Evolutionary conservation across 2,797 vertebrate species (phyloP).

Genomic region (Tragelaphus oryx): DNA sequence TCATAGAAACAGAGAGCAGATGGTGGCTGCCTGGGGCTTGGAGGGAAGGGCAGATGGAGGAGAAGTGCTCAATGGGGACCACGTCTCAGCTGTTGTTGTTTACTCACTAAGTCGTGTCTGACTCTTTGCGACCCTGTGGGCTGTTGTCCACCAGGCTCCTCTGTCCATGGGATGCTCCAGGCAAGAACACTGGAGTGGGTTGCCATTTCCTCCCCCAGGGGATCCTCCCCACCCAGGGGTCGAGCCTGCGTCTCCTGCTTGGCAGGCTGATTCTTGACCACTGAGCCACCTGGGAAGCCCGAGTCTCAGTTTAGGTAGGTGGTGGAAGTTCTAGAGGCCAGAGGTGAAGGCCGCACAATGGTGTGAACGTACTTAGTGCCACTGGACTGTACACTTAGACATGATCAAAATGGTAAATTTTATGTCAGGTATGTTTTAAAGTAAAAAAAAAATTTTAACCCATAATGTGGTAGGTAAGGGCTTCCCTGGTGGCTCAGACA

Average conservation of each 20-base stretch:
- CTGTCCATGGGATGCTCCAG: not conserved
- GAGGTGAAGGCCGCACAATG: accelerated
- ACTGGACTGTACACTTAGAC: not conserved
- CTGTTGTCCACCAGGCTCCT: not conserved
- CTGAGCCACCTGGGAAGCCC: not conserved
- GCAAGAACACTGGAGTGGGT: not conserved
- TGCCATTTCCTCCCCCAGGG: not conserved
- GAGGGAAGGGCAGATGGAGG: not conserved
- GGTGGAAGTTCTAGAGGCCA: not conserved
- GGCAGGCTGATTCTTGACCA: not conserved
- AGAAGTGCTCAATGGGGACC: not conserved
- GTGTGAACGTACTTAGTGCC: accelerated
- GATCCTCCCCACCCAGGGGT: not conserved
- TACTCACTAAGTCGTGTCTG: accelerated
- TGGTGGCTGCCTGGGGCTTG: not conserved
- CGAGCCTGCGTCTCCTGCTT: not conserved
- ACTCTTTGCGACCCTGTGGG: accelerated
- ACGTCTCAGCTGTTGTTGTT: not conserved
- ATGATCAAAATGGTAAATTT: not conserved
- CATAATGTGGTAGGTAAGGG: not conserved
- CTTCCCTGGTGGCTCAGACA: not conserved
- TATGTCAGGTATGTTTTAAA: not conserved
- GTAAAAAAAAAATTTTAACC: no score
- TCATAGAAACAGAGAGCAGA: not conserved
- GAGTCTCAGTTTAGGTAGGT: not conserved